phyloP scores from a whole-genome alignment of 1,140 invertebrate species.

The Eriosoma lanigerum region DNA sequence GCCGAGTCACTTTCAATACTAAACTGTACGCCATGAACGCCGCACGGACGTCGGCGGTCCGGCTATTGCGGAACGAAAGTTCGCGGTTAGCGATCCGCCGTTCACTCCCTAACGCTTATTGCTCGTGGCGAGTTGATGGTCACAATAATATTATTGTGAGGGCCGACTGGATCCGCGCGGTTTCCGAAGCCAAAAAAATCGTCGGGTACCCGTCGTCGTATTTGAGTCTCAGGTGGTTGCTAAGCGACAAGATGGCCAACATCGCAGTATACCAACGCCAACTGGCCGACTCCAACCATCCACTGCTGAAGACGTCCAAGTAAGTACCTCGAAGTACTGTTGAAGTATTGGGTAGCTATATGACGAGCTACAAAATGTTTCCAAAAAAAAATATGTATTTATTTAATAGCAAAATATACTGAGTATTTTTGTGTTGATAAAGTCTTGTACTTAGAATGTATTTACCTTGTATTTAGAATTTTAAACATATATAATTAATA shows the following conservation, averaged over 20 bases:
- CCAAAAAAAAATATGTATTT: too few relatives aligned
- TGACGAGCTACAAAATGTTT: too few relatives aligned
- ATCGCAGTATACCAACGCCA: constrained; percentile 87
- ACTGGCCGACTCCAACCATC: constrained; percentile 90
- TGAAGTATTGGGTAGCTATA: too few relatives aligned
- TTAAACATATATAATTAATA: too few relatives aligned
- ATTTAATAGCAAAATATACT: too few relatives aligned
- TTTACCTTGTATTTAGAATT: too few relatives aligned
- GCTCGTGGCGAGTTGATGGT: too few relatives aligned
- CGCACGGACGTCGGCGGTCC: neutral
- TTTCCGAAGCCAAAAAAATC: constrained; percentile 91
- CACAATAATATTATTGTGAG: constrained; percentile 59
- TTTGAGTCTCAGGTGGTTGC: constrained; percentile 81
- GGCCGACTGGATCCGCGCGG: constrained; percentile 85
- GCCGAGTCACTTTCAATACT: neutral
- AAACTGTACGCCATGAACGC: neutral
- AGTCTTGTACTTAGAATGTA: too few relatives aligned
- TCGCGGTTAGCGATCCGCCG: neutral
- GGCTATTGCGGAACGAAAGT: neutral
- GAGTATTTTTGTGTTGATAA: too few relatives aligned
- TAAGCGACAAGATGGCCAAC: constrained; percentile 93
- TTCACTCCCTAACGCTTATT: too few relatives aligned
- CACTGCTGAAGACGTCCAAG: constrained; percentile 90
- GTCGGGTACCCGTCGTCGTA: constrained; percentile 94
- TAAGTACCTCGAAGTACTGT: too few relatives aligned